Base-by-base conservation (phyloP, 2,888 invertebrate genomes). In the Nephrotoma guestfalica region DNA sequence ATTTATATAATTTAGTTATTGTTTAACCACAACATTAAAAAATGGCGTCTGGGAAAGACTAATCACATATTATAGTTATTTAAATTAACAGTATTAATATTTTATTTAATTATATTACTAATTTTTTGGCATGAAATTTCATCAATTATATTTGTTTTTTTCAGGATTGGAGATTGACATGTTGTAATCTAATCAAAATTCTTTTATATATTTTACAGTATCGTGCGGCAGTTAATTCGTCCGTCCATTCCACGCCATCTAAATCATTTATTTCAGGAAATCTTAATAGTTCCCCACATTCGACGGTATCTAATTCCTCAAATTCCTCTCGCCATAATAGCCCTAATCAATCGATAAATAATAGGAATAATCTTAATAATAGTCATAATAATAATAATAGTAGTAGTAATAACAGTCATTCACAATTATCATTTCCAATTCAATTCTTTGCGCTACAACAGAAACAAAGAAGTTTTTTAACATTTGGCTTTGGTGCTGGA, bases 391-490 rank as follows among this genome's bases (percentile, higher is more conserved):
- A 90, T 30, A 91, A n/a, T n/a, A 91, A 90, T 90, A 86, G 83
- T 83, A 91, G 90, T 91, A 91, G 86, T 86, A 86, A 87, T 86
- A 86, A 86, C 86, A 86, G 85, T 87, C 86, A 86, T 86, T 42
- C 89, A 92, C 93, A 88, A 92, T 93, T 86, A 92, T 92, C 92
- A 41, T 92, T 93, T 90, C 95, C 94, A 90, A 93, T 92, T 88
- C 93, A 94, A 89, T 93, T 94, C 89, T 94, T 94, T 92, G 94
- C 94, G 88, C 94, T 97, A 90, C 97, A 97, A 95, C 97, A 97
- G 96, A 98, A 98, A 93, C 98, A 99, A 94, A 95, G 98, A 89
- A 99, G 99, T 89, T 99, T 99, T 94, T 95, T 99, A 89, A 98
- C 98, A 88, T 99, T 98, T 93, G 98, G 98, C 83, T 99, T 99